A percentile compares a stretch with the other conserved stretches of the same genome.
Conservation (phyloP, 2,888 invertebrate species). For the Mythimna ferrago region DNA sequence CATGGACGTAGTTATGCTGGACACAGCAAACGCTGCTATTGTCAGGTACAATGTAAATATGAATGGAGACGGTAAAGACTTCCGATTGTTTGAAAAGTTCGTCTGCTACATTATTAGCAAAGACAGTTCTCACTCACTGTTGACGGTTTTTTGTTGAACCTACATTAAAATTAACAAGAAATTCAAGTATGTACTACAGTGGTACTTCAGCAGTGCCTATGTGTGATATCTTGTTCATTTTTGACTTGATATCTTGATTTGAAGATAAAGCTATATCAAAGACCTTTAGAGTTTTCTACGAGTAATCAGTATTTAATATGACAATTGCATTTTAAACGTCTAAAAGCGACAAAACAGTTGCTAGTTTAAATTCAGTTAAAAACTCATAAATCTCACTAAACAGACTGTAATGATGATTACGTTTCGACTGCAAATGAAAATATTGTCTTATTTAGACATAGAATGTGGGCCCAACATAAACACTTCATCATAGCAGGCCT, state of each 20-base stretch:
- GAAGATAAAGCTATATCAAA: not conserved
- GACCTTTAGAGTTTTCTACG: no score
- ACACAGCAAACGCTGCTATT: constrained; percentile 65
- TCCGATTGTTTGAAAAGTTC: constrained; percentile 59
- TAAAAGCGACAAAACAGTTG: not conserved
- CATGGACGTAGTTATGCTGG: constrained; percentile 71
- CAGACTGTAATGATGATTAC: constrained; percentile 46
- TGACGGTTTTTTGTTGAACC: constrained; percentile 3
- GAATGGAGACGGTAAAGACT: constrained; percentile 72
- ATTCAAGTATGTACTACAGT: not conserved
- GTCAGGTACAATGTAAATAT: constrained; percentile 77
- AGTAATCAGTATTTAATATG: no score
- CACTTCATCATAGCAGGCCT: constrained; percentile 38
- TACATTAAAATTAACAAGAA: not conserved
- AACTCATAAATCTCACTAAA: constrained; percentile 42
- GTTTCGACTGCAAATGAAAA: constrained; percentile 53
- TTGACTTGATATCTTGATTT: no score
- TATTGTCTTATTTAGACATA: constrained; percentile 56
- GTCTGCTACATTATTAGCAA: constrained; percentile 42
- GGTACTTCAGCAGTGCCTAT: no score
- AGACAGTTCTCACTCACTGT: constrained; percentile 17
- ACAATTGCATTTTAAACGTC: not conserved
- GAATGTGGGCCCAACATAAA: constrained; percentile 62
- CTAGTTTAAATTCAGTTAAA: constrained; percentile 24
- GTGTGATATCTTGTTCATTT: no score